Conservation (phyloP, 2,797 vertebrate species). For the Odontamblyopus rebecca region DNA sequence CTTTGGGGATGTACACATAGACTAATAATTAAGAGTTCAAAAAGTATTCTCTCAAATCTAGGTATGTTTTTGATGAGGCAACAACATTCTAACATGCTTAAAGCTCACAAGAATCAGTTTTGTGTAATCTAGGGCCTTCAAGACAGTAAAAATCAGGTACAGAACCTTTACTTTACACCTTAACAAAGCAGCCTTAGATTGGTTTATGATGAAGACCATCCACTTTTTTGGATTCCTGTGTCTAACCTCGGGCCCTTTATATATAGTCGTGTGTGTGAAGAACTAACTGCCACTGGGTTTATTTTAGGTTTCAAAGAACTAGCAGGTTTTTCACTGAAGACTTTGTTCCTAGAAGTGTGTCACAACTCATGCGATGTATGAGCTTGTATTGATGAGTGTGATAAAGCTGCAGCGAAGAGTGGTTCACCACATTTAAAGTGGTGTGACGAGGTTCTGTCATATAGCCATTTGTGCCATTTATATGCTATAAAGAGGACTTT, state of each 20-base stretch:
- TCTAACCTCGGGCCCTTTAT: constrained; percentile 26
- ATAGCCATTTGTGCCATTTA: constrained; percentile 54
- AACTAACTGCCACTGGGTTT: constrained; percentile 30
- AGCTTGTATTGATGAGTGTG: constrained; percentile 35
- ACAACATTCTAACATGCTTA: too few relatives aligned
- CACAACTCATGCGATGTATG: constrained; percentile 17
- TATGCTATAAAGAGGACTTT: constrained; percentile 23
- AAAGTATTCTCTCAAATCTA: too few relatives aligned
- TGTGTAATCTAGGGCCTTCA: too few relatives aligned
- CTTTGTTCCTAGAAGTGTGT: constrained; percentile 59
- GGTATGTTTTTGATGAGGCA: too few relatives aligned
- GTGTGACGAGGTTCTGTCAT: constrained; percentile 14
- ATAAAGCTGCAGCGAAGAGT: constrained; percentile 31
- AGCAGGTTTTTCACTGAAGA: constrained; percentile 50
- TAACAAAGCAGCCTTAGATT: constrained; percentile 45
- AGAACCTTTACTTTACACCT: not conserved
- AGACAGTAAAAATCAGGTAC: too few relatives aligned
- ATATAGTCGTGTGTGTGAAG: not conserved
- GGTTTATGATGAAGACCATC: constrained; percentile 45
- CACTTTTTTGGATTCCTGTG: constrained; percentile 24
- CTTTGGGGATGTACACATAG: too few relatives aligned
- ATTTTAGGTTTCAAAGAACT: constrained; percentile 53
- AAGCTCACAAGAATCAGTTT: too few relatives aligned
- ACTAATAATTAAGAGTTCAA: too few relatives aligned
- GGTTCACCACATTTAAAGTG: constrained; percentile 47